These are phyloP conservation scores for Platysteira castanea DNA, from an alignment of 2,113 vertebrate species.

Conservation along the genomic window DNA sequence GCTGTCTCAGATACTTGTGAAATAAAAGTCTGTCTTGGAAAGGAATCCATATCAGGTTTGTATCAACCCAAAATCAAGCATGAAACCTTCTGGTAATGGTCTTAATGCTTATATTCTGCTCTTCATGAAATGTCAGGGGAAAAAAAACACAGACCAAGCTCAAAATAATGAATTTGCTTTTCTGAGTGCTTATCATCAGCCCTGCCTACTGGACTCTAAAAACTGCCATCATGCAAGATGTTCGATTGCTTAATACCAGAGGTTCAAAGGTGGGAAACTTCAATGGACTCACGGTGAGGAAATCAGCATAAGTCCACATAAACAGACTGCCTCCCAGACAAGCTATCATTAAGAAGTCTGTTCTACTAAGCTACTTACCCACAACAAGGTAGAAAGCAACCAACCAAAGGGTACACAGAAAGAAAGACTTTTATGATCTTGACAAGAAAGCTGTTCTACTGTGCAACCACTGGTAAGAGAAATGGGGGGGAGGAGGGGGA, in stretches of 20 bases:
- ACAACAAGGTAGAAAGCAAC: background rate
- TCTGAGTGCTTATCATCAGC: background rate
- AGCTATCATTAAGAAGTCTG: background rate
- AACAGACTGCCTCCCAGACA: background rate
- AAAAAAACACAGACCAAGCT: background rate
- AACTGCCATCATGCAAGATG: background rate
- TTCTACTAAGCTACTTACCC: background rate
- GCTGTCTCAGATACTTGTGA: background rate
- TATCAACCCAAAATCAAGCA: background rate
- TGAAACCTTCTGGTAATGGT: background rate
- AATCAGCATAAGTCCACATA: background rate
- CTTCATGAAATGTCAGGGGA: background rate
- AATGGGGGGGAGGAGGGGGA: fast-evolving
- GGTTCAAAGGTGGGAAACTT: background rate
- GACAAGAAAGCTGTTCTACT: background rate
- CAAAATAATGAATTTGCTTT: background rate
- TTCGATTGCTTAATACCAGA: background rate
- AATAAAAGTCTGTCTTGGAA: background rate
- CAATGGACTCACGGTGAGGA: background rate
- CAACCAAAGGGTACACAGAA: background rate
- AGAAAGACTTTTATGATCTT: background rate
- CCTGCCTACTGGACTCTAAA: background rate
- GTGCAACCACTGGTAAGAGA: background rate
- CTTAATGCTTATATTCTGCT: background rate
- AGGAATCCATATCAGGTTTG: background rate